A percentile compares a stretch with the other conserved stretches of the same genome.
Evolutionary conservation across 2,888 invertebrate species (phyloP).

Genomic region (Odontocolon sp.): DNA sequence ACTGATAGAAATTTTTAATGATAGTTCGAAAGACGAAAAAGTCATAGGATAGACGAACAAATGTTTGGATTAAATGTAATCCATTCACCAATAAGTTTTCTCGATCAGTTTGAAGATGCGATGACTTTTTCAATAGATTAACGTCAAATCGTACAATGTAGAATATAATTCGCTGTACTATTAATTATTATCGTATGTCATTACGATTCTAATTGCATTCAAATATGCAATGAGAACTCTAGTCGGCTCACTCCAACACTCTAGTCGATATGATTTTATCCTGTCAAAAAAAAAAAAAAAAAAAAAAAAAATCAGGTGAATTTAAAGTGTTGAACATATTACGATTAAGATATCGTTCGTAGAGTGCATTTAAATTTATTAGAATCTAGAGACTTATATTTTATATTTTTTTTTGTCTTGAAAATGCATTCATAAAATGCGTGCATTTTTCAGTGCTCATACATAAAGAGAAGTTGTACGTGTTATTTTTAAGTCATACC

Average conservation of each 20-base stretch:
- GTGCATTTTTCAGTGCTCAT: conserved; percentile 45
- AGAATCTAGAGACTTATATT: conserved; percentile 19
- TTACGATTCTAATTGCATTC: conserved; percentile 25
- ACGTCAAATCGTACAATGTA: conserved; percentile 59
- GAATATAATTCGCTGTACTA: conserved; percentile 40
- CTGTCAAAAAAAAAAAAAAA: conserved; percentile 51
- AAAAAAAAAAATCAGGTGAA: no score
- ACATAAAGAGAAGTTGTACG: conserved; percentile 34
- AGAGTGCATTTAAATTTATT: conserved; percentile 48
- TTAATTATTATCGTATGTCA: conserved; percentile 25
- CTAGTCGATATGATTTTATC: conserved; percentile 75
- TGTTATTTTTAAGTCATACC: conserved; percentile 46
- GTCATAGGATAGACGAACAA: conserved; percentile 24
- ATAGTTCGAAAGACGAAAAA: conserved; percentile 53
- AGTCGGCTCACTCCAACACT: conserved; percentile 74
- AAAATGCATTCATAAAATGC: conserved; percentile 52
- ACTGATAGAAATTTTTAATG: conserved; percentile 64
- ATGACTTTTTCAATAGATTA: conserved; percentile 41
- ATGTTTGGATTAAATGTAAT: conserved; percentile 16
- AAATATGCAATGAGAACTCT: conserved; percentile 70
- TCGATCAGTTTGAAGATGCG: conserved; percentile 29
- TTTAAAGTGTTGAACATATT: conserved; percentile 42
- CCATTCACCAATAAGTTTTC: conserved; percentile 26
- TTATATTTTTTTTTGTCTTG: conserved; percentile 22
- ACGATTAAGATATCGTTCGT: conserved; percentile 28